phyloP scores from a whole-genome alignment of 64 coral and sea anemone species.

The Porites lutea region DNA sequence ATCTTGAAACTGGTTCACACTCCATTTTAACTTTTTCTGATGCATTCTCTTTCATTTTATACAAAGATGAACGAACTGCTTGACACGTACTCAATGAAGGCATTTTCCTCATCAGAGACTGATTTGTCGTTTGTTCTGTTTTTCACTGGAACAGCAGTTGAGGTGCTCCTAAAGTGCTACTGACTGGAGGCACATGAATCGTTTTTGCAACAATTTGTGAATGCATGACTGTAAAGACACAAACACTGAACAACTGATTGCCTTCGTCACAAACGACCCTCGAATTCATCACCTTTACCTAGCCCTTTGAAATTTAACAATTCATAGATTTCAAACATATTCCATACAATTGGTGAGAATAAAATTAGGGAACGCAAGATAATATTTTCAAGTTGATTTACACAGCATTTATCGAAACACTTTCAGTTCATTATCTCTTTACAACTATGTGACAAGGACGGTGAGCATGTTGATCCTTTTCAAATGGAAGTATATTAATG shows the following conservation, averaged over 20 bases:
- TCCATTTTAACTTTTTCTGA: constrained; percentile 8
- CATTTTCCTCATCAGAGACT: constrained; percentile 41
- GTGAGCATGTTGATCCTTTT: no score
- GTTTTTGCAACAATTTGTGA: constrained; percentile 21
- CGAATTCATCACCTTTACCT: no score
- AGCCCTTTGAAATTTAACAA: no score
- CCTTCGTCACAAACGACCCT: not conserved
- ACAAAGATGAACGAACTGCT: constrained; percentile 41
- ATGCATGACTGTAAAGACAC: not conserved
- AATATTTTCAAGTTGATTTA: no score
- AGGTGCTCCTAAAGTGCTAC: constrained; percentile 16
- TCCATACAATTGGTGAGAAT: no score
- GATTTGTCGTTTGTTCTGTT: constrained; percentile 28
- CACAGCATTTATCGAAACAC: no score
- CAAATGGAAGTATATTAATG: no score
- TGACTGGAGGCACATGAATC: constrained; percentile 39
- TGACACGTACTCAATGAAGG: constrained; percentile 45
- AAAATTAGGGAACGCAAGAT: no score
- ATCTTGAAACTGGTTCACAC: constrained; percentile 34
- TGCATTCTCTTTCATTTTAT: constrained; percentile 15
- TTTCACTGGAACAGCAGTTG: constrained; percentile 17
- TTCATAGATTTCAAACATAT: no score
- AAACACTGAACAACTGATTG: no score
- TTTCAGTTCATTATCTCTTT: no score
- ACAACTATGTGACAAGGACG: no score